phyloP scores from a whole-genome alignment of 2,888 invertebrate genomes.

The Tridacna gigas region DNA sequence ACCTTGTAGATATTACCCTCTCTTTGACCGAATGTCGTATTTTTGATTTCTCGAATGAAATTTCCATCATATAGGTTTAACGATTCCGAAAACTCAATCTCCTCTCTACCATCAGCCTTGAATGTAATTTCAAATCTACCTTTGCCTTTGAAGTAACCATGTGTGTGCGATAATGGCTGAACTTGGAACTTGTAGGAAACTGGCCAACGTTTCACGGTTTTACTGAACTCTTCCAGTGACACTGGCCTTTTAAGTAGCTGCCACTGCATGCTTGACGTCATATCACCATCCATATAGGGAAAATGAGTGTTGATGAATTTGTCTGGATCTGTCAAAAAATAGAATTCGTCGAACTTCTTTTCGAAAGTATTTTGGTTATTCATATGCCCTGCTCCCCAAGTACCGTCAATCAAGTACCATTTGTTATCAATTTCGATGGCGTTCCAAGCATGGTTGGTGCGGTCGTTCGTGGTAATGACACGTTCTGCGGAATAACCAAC shows the following conservation, averaged over 20 bases:
- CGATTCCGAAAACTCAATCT: slow-evolving; percentile 9
- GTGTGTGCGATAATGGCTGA: slow-evolving; percentile 45
- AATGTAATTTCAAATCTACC: slow-evolving; percentile 48
- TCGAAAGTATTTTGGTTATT: slow-evolving; percentile 5
- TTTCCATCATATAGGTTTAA: slow-evolving; percentile 30
- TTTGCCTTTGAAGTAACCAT: slow-evolving; percentile 41
- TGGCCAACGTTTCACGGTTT: slow-evolving; percentile 36
- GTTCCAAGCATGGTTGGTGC: slow-evolving; percentile 65
- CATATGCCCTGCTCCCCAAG: slow-evolving; percentile 64
- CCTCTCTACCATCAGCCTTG: slow-evolving; percentile 4
- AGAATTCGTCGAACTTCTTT: slow-evolving; percentile 67
- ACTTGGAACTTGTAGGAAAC: slow-evolving; percentile 44
- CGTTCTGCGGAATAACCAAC: slow-evolving; percentile 46
- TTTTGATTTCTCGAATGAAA: slow-evolving; percentile 13
- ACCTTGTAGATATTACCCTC: slow-evolving; percentile 28
- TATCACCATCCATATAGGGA: slow-evolving; percentile 63
- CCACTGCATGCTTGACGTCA: slow-evolving; percentile 59
- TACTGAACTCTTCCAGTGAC: slow-evolving; percentile 55
- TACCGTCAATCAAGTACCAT: slow-evolving; percentile 63
- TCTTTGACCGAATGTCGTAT: slow-evolving; percentile 22
- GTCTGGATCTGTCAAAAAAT: slow-evolving; percentile 73
- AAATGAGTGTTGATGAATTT: slow-evolving; percentile 68
- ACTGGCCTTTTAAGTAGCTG: slow-evolving; percentile 69
- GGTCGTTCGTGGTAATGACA: slow-evolving; percentile 16
- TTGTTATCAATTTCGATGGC: slow-evolving; percentile 43